Evolutionary conservation across 2,113 vertebrate genomes (phyloP), one percentile per base, ranked within the genome.

Genomic region (Crotalus tigris): DNA sequence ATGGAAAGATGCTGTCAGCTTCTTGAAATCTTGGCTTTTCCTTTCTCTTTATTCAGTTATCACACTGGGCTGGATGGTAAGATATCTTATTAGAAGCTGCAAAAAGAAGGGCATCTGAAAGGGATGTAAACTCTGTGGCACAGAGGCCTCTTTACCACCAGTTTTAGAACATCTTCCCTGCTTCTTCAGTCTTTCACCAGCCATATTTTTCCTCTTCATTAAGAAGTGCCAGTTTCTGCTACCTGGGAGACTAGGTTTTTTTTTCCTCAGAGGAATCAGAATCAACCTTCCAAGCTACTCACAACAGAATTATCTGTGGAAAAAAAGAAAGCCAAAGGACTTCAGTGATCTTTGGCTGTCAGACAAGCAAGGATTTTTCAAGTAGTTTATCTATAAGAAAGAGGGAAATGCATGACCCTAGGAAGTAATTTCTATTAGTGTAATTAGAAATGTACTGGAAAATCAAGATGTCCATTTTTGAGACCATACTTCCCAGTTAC

Each of bases 301-400:
- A 90, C 3, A 0, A 58, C 85, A 91, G 92, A 94, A 90, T 88
- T 39, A 86, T 17, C 51, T 94, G 81, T 91, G 58, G 0, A 0
- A 93, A 90, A 57, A 0, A 0, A 64, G 33, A 75, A 93, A 94
- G 53, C 24, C 88, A 44, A 94, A 91, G 93, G 87, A 90, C 46
- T 85, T 55, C 87, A 89, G 75, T 85, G 92, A 92, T 90, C 91
- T 69, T 87, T 1, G 87, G 88, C 85, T 95, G 95, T 92, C 94
- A 94, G 95, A 90, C 58, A 59, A 51, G 0, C 5, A 91, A 94
- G 85, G 53, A 94, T 54, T 92, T 44, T 91, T 88, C 89, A 23
- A 11, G 10, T 51, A 3, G 59, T 0, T 0, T 91, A 89, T 75
- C 55, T 1, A 0, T 26, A 57, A 75, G 24, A 29, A 39, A 49